Percentiles rank a stretch among this genome's conserved stretches.
These are phyloP conservation scores for Hyles vespertilio DNA, from an alignment of 1,140 invertebrate species.

Conservation along the genomic window DNA sequence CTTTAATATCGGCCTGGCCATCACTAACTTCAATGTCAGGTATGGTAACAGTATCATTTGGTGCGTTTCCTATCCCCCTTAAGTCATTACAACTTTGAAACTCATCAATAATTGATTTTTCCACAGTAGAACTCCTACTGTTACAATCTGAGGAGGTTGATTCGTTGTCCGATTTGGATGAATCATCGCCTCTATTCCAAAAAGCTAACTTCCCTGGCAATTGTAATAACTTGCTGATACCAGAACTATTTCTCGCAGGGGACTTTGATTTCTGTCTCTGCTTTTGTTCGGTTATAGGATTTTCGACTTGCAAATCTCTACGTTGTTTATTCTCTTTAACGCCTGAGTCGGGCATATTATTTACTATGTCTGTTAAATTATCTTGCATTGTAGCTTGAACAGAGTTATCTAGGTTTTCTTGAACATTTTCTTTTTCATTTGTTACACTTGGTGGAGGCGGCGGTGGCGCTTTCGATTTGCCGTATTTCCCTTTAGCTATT, in stretches of 20 bases:
- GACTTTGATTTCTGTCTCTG: constrained; percentile 52
- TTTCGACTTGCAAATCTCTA: constrained; percentile 27
- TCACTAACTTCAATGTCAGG: constrained; percentile 25
- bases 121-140: constrained; percentile 44
- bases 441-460: constrained; percentile 31
- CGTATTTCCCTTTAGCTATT: constrained; percentile 58
- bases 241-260: constrained; percentile 33
- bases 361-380: too few species aligned
- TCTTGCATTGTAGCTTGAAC: too few species aligned
- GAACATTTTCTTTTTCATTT: constrained; percentile 9
- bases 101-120: constrained; percentile 35
- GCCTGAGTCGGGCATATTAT: constrained; percentile 3
- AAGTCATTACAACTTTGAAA: constrained; percentile 44
- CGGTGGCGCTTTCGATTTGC: constrained; percentile 65
- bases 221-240: constrained; percentile 66
- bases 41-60: constrained; percentile 13
- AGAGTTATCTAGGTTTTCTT: neutral
- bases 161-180: constrained; percentile 39
- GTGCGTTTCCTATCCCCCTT: constrained; percentile 17
- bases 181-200: constrained; percentile 65
- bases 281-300: constrained; percentile 39
- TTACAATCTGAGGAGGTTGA: constrained; percentile 38
- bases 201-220: constrained; percentile 69
- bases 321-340: constrained; percentile 19
- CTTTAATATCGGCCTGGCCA: constrained; percentile 33